Evolutionary conservation across 2,888 invertebrate genomes (phyloP), one percentile per base, ranked within the genome.

Genomic region (Nemotelus nigrinus): DNA sequence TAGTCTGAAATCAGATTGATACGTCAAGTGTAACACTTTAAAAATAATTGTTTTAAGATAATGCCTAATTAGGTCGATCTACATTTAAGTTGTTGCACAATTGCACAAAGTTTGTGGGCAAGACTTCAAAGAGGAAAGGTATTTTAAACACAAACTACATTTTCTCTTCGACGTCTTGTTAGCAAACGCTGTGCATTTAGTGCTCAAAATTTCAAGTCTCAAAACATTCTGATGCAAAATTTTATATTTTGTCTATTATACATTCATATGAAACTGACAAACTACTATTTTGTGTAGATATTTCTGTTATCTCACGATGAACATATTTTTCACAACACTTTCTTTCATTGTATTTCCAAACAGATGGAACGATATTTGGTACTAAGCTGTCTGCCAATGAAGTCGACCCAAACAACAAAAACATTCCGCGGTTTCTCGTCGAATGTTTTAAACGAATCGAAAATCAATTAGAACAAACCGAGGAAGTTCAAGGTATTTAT

Each of bases 401-500:
- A 2, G 63, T 45, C 48, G 60, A 74, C 41, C 10, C 47, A 7
- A 48, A 4, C 3, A 39, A 48, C n/a, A 60, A 60, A 60, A 74
- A 63, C 50, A 63, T 74, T 41, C 74, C 74, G 6, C 53, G 53
- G 6, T 60, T 74, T 63, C 2, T 74, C 3, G 74, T 74, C 41
- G 74, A 74, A 39, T 74, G 60, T 48, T 74, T 60, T n/a, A 60
- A 60, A 10, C 45, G 45, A 10, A 60, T 74, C 41, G 74, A 74
- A 47, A 39, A 43, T 8, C 25, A 50, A 60, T 6, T 74, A 5
- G 60, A 48, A 39, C 41, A 41, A 3, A 41, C 8, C 3, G 60
- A 60, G 39, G 74, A 74, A 60, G 74, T 60, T 41, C 74, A 74
- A 74, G 74, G 74, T 7, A 50, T 74, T 25, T 74, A 74, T 41